These are phyloP conservation scores for Steatornis caripensis DNA, from an alignment of 2,113 vertebrate genomes.

Conservation along the genomic window DNA sequence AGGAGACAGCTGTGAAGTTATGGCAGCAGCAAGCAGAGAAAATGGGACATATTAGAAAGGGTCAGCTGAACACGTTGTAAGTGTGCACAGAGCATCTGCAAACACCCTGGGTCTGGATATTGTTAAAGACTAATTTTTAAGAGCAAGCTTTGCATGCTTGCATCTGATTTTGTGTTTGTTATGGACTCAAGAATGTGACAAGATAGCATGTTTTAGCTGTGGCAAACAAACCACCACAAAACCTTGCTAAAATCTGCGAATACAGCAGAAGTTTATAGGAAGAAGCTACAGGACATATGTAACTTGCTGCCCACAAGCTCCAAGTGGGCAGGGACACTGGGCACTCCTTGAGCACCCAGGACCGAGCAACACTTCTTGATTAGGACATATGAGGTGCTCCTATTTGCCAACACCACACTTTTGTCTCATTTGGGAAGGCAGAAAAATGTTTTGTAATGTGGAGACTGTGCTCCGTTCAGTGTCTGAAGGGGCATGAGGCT, in stretches of 20 bases:
- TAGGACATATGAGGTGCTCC: neutral
- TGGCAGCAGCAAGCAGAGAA: neutral
- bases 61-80: neutral
- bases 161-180: neutral
- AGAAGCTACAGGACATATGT: neutral
- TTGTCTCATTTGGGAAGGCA: neutral
- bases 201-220: neutral
- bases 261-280: neutral
- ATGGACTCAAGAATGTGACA: neutral
- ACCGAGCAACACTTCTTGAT: neutral
- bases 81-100: neutral
- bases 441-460: neutral
- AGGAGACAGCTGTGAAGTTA: constrained; percentile 24
- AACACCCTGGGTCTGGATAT: neutral
- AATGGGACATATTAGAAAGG: neutral
- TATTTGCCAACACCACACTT: neutral
- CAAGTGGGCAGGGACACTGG: neutral
- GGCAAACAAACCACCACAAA: neutral
- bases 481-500: neutral
- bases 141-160: neutral
- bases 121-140: neutral
- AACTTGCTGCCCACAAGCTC: neutral
- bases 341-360: neutral
- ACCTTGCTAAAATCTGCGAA: neutral
- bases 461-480: neutral